Evolutionary conservation across 1,140 invertebrate species (phyloP).

Genomic region (Philaenus spumarius): DNA sequence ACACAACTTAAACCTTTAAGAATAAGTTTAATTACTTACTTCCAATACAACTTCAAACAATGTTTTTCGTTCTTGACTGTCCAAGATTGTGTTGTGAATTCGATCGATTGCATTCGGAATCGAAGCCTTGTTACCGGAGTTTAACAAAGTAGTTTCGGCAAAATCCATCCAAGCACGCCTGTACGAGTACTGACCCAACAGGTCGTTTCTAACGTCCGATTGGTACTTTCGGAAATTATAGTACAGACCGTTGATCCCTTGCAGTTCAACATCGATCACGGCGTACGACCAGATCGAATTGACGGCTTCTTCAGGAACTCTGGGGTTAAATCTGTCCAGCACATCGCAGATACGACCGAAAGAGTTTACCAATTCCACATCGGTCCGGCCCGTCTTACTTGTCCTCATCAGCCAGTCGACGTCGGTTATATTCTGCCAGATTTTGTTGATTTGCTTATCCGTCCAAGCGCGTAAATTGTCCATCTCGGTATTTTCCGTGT

Average conservation of each 20-base stretch:
- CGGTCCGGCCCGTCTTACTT: conserved; percentile 37
- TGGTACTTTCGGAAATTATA: conserved; percentile 50
- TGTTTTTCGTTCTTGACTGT: conserved; percentile 39
- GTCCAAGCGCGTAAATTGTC: conserved; percentile 5
- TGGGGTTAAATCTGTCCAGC: conserved; percentile 34
- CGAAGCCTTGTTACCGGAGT: conserved; percentile 41
- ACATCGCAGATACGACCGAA: conserved; percentile 47
- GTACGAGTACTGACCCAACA: conserved; percentile 35
- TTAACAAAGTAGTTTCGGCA: conserved; percentile 50
- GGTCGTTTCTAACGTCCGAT: conserved; percentile 13
- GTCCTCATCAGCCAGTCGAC: conserved; percentile 43
- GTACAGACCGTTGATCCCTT: conserved; percentile 50
- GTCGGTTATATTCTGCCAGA: conserved; percentile 47
- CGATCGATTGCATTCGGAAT: conserved; percentile 43
- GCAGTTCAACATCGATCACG: conserved; percentile 44
- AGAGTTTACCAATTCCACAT: conserved; percentile 46
- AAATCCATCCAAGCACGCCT: conserved; percentile 52
- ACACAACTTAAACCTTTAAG: too few species aligned
- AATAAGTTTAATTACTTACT: too few species aligned
- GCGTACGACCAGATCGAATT: conserved; percentile 50
- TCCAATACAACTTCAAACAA: conserved; percentile 41
- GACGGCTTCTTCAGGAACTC: conserved; percentile 30
- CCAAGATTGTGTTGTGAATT: conserved; percentile 45
- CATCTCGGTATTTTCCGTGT: not conserved
- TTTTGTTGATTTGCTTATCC: conserved; percentile 41